phyloP scores from a whole-genome alignment of 2,888 invertebrate species.

The Troides helena region DNA sequence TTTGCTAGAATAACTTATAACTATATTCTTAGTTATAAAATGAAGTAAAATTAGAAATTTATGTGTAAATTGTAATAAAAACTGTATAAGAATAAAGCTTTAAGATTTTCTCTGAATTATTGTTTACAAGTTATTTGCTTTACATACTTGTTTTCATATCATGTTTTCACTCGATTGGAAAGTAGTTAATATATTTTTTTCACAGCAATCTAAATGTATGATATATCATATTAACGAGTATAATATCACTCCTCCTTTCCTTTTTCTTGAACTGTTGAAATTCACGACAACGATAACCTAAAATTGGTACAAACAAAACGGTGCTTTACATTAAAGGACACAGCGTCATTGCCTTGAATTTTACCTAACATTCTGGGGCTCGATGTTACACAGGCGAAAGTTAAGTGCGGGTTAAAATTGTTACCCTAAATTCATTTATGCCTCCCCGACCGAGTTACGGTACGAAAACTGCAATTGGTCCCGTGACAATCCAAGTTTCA shows the following conservation, averaged over 20 bases:
- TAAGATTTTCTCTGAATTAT: too few species aligned
- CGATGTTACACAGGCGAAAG: constrained; percentile 46
- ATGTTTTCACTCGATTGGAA: too few species aligned
- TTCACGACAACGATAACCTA: constrained; percentile 12
- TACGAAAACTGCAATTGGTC: constrained; percentile 66
- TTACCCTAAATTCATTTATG: constrained; percentile 73
- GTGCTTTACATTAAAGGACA: constrained; percentile 19
- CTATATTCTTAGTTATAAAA: neutral
- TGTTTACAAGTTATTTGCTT: too few species aligned
- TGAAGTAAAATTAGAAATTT: neutral
- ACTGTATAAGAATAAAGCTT: too few species aligned
- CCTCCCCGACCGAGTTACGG: constrained; percentile 48
- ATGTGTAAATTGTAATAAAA: neutral
- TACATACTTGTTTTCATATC: too few species aligned
- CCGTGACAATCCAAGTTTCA: constrained; percentile 61
- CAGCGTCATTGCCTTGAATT: constrained; percentile 43
- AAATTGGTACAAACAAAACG: constrained; percentile 19
- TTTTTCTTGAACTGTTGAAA: constrained; percentile 8
- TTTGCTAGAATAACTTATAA: neutral
- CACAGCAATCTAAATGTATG: too few species aligned
- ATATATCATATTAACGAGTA: neutral
- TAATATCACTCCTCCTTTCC: neutral
- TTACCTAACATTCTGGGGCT: constrained; percentile 43
- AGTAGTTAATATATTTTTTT: too few species aligned
- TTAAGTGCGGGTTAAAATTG: constrained; percentile 72